Conservation (phyloP, 2,888 invertebrate genomes). For the Oscheius sp. region DNA sequence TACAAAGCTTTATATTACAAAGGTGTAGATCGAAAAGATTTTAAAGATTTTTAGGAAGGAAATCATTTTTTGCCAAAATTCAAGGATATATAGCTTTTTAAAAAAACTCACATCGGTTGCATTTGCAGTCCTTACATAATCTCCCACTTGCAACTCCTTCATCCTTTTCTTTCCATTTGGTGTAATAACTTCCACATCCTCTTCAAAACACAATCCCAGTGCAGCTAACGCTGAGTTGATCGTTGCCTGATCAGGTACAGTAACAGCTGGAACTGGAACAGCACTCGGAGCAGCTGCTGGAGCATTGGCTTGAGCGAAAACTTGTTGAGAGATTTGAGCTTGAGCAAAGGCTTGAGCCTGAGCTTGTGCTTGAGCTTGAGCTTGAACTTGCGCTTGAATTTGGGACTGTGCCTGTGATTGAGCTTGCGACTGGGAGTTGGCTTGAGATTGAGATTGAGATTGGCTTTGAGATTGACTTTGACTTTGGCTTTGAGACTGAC, state of each 20-base stretch:
- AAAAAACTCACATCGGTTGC: constrained; percentile 11
- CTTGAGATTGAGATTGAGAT: too few species aligned
- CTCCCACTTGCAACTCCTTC: constrained; percentile 45
- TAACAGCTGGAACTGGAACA: neutral
- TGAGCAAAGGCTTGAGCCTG: neutral
- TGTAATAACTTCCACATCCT: constrained; percentile 48
- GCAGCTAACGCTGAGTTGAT: neutral
- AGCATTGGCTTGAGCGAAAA: too few species aligned
- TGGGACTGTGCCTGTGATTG: neutral
- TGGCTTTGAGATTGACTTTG: too few species aligned
- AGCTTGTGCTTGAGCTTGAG: constrained; percentile 1
- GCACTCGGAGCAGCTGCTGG: neutral
- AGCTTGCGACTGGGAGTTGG: neutral
- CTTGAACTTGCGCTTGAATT: neutral
- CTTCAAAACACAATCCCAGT: constrained; percentile 39
- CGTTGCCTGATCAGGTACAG: too few species aligned
- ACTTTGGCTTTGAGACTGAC: too few species aligned
- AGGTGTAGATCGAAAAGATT: too few species aligned
- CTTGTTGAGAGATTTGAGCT: too few species aligned
- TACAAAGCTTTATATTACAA: too few species aligned
- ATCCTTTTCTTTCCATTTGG: constrained; percentile 44
- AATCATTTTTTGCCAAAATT: too few species aligned
- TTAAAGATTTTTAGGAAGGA: too few species aligned
- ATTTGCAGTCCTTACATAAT: constrained; percentile 45
- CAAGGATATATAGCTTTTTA: too few species aligned